Evolutionary conservation across 53 echinoderm and acorn worm species (phyloP), one percentile per base, ranked within the genome.

Genomic region (Temnopleurus reevesii): DNA sequence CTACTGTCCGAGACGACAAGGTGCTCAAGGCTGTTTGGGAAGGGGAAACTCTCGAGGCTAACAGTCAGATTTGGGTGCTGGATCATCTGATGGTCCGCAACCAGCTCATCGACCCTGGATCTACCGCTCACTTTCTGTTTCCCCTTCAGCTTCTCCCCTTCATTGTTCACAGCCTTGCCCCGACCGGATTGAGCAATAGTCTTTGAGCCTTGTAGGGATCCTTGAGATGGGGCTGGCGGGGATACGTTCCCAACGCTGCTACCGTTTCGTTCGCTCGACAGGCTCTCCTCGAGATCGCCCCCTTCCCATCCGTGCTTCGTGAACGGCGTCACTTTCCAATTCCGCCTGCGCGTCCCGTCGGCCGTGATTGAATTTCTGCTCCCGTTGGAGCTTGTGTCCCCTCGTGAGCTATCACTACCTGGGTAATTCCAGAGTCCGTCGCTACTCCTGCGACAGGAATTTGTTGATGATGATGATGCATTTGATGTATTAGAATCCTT

Each of bases 31-130:
- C 92, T 91, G 71, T 97, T 97, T 24, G 95, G 95, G 8, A 95
- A 81, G 1, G 95, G 94, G 90, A 95, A 97, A 82, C 94, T 92
- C 89, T 95, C 97, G 31, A 93, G 71, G 80, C 93, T 94, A 29
- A 93, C 24, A 44, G 92, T 92, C 49, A 91, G 79, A 45, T 95
- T 92, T 0, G 89, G 66, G 12, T 7, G 27, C 12, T 15, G 13
- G 19, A 90, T 93, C 15, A 90, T 91, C 15, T 51, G 35, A 4
- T 31, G 33, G 47, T 86, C 95, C 0, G 61, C 27, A 0, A 92
- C 89, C n/a, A 90, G 79, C 33, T 92, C 46, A 18, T 89, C 76
- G 23, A 45, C 12, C 0, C 46, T 77, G 24, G 43, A 24, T 77
- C 77, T 77, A 45, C 43, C 44, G 34, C 9, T 44, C 23, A 23